Evolutionary conservation across 2,888 invertebrate genomes (phyloP).

Genomic region (Hypomecis atomaria): DNA sequence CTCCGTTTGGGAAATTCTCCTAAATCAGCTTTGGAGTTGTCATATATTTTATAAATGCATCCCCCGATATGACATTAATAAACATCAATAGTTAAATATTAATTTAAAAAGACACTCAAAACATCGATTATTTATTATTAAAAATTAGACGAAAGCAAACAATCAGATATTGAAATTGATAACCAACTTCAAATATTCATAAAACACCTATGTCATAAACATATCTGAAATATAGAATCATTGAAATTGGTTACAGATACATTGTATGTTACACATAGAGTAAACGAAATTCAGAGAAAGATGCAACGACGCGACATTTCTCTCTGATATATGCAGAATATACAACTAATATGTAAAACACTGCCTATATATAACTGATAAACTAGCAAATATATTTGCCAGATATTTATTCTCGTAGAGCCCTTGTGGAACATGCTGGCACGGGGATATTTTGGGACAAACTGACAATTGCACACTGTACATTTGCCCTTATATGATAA

Average conservation of each 20-base stretch:
- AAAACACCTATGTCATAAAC: not conserved
- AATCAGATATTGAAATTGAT: conserved; percentile 14
- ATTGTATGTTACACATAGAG: conserved; percentile 11
- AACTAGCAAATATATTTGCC: not conserved
- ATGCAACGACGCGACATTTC: conserved; percentile 6
- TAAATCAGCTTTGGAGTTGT: no score
- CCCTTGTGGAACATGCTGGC: conserved; percentile 18
- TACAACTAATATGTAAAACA: conserved; percentile 10
- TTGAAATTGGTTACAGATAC: conserved; percentile 17
- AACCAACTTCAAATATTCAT: conserved; percentile 20
- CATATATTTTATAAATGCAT: not conserved
- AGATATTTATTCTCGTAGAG: conserved; percentile 5
- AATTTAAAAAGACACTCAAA: conserved; percentile 12
- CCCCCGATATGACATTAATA: conserved; percentile 14
- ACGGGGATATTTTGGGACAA: conserved; percentile 9
- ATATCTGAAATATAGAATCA: conserved; percentile 2
- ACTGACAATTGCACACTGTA: conserved; percentile 6
- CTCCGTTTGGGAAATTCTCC: not conserved
- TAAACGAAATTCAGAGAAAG: conserved; percentile 19
- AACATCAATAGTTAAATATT: conserved; percentile 13
- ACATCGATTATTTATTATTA: conserved; percentile 24
- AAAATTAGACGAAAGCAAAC: conserved; percentile 22
- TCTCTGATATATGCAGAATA: conserved; percentile 10
- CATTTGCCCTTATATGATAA: conserved; percentile 25
- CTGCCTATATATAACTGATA: not conserved